Conservation (phyloP, 1,140 invertebrate genomes). For the Bradysia coprophila region DNA sequence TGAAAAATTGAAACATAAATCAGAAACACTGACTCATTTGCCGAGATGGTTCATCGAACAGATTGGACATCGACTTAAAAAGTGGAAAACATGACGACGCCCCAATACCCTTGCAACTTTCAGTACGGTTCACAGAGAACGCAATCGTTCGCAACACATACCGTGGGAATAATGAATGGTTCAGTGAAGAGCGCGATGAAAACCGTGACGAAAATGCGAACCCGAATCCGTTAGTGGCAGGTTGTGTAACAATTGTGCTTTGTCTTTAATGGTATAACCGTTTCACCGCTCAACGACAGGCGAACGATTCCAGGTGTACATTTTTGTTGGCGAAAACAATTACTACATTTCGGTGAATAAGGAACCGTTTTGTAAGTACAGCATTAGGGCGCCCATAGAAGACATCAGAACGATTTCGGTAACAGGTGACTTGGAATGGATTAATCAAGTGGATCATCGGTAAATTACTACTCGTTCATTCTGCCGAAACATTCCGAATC, state of each 20-base stretch:
- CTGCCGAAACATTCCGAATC: too few species aligned
- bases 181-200: conserved; percentile 36
- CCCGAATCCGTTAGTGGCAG: conserved; percentile 19
- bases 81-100: conserved; percentile 8
- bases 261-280: background rate
- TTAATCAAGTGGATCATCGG: conserved; percentile 22
- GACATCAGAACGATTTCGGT: conserved; percentile 14
- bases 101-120: conserved; percentile 26
- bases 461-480: too few species aligned
- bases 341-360: conserved; percentile 22
- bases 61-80: conserved; percentile 28
- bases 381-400: conserved; percentile 15
- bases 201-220: conserved; percentile 9
- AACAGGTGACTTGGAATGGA: conserved; percentile 18
- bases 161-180: conserved; percentile 41
- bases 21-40: too few species aligned
- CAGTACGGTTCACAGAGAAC: conserved; percentile 28
- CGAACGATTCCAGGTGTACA: conserved; percentile 21
- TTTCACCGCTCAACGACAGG: too few species aligned
- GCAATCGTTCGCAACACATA: conserved; percentile 43
- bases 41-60: conserved; percentile 4
- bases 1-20: too few species aligned
- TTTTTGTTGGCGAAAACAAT: conserved; percentile 16
- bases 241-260: background rate
- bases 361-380: conserved; percentile 16